phyloP scores from a whole-genome alignment of 2,113 vertebrate species.

The Tautogolabrus adspersus region DNA sequence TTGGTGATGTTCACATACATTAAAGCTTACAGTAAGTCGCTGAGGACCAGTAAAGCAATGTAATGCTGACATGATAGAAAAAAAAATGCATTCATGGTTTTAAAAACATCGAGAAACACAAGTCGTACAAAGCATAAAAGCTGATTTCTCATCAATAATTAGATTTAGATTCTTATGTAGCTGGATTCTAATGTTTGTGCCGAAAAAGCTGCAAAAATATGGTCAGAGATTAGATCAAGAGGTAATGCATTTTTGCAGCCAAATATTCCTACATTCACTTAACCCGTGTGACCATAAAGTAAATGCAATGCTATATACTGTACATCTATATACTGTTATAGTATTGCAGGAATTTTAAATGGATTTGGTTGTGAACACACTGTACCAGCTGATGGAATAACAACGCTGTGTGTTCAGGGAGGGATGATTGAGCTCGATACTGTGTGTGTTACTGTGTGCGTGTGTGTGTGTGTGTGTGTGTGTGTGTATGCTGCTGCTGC shows the following conservation, averaged over 20 bases:
- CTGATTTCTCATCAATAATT: neutral
- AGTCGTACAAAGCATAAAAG: neutral
- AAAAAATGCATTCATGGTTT: slow-evolving; percentile 5
- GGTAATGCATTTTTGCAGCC: slow-evolving; percentile 49
- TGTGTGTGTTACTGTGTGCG: slow-evolving; percentile 35
- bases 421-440: slow-evolving; percentile 72
- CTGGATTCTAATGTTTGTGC: neutral
- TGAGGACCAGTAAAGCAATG: slow-evolving; percentile 43
- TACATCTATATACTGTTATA: slow-evolving; percentile 61
- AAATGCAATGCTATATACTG: slow-evolving; percentile 51
- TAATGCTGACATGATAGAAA: slow-evolving; percentile 26
- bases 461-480: slow-evolving; percentile 20
- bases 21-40: slow-evolving; percentile 68
- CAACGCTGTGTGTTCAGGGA: slow-evolving; percentile 70
- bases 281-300: slow-evolving; percentile 68
- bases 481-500: slow-evolving; percentile 16
- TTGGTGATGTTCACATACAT: slow-evolving; percentile 60
- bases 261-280: slow-evolving; percentile 63
- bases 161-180: neutral
- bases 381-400: slow-evolving; percentile 75
- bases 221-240: slow-evolving; percentile 34
- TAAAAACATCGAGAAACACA: slow-evolving; percentile 7
- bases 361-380: slow-evolving; percentile 74
- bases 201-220: slow-evolving; percentile 21
- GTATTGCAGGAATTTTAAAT: slow-evolving; percentile 70